Base-by-base conservation (phyloP, 2,797 vertebrate species). In the Australoheros facetus region DNA sequence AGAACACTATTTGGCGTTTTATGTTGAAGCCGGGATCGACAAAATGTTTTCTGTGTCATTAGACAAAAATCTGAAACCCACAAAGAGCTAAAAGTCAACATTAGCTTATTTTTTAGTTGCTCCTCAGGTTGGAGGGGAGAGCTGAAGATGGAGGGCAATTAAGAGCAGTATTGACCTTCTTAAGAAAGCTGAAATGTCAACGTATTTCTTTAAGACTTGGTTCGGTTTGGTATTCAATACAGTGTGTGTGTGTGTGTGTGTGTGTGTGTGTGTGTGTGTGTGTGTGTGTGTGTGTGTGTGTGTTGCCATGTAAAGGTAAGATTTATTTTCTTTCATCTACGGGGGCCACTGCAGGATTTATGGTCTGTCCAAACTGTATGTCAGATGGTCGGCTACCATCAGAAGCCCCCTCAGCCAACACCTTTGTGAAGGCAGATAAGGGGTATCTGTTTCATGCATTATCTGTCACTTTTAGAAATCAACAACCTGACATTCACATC, bases 401-500 rank as follows among this genome's bases (percentile, higher is more conserved):
- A 48, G 62, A 66, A 30, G 23, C 62, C 42, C 42, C 62, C 16
- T 28, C 48, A 66, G 62, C 10, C 9, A 66, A 26, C 23, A 69
- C 62, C 26, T 30, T 0, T 69, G 42, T 69, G 10, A 51, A 13
- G 42, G 28, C 62, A 66, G 23, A 69, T 51, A 69, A 69, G 5
- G 42, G 23, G 26, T 3, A 0, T 69, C 42, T 69, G 62, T 69
- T 42, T 69, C 62, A 30, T 26, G 45, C 42, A 51, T 69, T 51
- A 69, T 51, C 26, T 30, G 62, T 69, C 71, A 51, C 62, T 51
- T 66, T 48, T 19, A 9, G 62, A 28, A 26, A 51, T 48, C 62
- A 51, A 0, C 42, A 69, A 69, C 30, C 62, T 69, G 62, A 51
- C 62, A 69, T 30, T 51, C 42, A 51, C 26, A 51, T 30, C 42